Evolutionary conservation across 2,888 invertebrate species (phyloP).

Genomic region (Tridacna crocea): DNA sequence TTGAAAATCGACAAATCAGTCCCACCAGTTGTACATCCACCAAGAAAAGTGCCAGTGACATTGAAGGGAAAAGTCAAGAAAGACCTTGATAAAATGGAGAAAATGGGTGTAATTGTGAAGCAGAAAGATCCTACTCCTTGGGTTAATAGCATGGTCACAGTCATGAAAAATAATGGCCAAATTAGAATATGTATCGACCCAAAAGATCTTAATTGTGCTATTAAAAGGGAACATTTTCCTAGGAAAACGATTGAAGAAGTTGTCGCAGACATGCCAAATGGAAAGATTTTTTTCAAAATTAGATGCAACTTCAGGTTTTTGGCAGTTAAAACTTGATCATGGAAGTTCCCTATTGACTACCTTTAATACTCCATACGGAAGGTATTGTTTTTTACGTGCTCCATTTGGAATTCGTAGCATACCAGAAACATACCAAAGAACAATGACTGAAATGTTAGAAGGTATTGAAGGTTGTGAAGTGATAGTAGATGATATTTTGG

Average conservation of each 20-base stretch:
- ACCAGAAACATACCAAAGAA: slow-evolving; percentile 42
- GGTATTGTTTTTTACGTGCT: slow-evolving; percentile 36
- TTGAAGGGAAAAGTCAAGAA: slow-evolving; percentile 34
- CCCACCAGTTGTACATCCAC: background rate
- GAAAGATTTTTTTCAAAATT: slow-evolving; percentile 37
- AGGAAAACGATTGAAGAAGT: slow-evolving; percentile 54
- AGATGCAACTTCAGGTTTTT: slow-evolving; percentile 47
- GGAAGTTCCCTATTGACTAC: slow-evolving; percentile 40
- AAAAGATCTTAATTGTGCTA: slow-evolving; percentile 46
- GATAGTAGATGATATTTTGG: slow-evolving; percentile 40
- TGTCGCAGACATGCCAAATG: slow-evolving; percentile 40
- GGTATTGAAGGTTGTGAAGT: slow-evolving; percentile 34
- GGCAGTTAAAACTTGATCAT: slow-evolving; percentile 35
- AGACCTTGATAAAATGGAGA: slow-evolving; percentile 31
- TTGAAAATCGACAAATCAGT: too few species aligned
- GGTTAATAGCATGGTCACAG: slow-evolving; percentile 46
- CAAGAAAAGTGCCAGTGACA: background rate
- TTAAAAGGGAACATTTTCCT: slow-evolving; percentile 46
- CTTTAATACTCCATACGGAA: slow-evolving; percentile 47
- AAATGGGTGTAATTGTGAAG: slow-evolving; percentile 42
- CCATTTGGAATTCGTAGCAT: slow-evolving; percentile 54
- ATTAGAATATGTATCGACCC: slow-evolving; percentile 47
- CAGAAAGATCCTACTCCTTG: too few species aligned
- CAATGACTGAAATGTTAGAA: slow-evolving; percentile 45
- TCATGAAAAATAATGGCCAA: slow-evolving; percentile 36